A percentile compares a stretch with the other conserved stretches of the same genome.
Conservation (phyloP, 2,888 invertebrate genomes). For the Graphium colonna region DNA sequence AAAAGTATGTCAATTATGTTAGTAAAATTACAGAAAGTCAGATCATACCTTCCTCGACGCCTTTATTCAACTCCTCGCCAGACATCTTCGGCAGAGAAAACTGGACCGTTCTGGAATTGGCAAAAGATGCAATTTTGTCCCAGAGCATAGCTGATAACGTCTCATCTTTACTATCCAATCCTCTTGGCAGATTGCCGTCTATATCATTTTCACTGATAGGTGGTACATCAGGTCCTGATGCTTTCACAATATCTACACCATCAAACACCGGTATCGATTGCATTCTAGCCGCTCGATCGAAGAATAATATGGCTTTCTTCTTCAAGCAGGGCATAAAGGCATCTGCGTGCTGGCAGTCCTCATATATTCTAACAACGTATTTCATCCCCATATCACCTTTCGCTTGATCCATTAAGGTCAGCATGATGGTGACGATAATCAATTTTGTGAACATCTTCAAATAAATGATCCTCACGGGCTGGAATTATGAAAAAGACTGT, state of each 20-base stretch:
- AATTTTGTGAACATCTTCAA: conserved; percentile 58
- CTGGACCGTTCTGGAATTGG: conserved; percentile 88
- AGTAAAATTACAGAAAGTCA: no score
- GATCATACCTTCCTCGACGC: conserved; percentile 86
- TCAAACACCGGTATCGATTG: conserved; percentile 81
- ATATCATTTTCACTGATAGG: conserved; percentile 83
- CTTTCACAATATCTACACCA: conserved; percentile 84
- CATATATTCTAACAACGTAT: conserved; percentile 85
- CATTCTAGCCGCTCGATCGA: conserved; percentile 87
- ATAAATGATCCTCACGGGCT: conserved; percentile 50
- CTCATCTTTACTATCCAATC: conserved; percentile 83
- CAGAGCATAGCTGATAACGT: conserved; percentile 84
- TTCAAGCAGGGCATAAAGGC: conserved; percentile 88
- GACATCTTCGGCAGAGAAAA: conserved; percentile 87
- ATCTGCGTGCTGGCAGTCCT: conserved; percentile 86
- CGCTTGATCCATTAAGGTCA: conserved; percentile 38
- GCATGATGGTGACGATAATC: conserved; percentile 41
- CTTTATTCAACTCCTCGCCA: conserved; percentile 83
- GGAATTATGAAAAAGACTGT: conserved; percentile 77
- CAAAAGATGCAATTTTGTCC: conserved; percentile 84
- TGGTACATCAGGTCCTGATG: conserved; percentile 61
- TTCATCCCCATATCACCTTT: conserved; percentile 81
- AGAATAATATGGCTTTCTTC: conserved; percentile 89
- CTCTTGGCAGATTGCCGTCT: conserved; percentile 84
- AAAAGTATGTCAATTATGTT: no score